Percentiles rank a stretch among this genome's conserved stretches.
phyloP scores from a whole-genome alignment of 2,888 invertebrate species.

The Drosophila bunnanda region DNA sequence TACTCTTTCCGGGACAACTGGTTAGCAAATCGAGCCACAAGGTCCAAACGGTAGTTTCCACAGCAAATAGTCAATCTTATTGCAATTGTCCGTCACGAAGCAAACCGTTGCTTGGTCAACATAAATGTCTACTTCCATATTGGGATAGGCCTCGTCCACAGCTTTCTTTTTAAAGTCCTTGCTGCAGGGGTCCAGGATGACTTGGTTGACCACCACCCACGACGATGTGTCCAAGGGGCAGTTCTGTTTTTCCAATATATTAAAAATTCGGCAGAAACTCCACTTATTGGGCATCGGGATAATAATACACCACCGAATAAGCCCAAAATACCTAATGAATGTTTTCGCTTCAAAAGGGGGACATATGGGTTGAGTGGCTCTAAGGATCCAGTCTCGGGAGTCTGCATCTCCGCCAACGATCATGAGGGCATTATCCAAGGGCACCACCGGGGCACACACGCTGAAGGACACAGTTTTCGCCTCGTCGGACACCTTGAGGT shows the following conservation, averaged over 20 bases:
- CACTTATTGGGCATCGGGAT: not conserved
- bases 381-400: not conserved
- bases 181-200: not conserved
- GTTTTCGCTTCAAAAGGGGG: not conserved
- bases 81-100: rapidly evolving
- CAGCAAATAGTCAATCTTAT: not conserved
- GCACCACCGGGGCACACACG: not conserved
- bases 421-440: not conserved
- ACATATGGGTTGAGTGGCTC: not conserved
- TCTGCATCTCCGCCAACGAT: not conserved
- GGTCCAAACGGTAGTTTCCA: not conserved
- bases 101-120: too few species aligned
- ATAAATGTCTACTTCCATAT: not conserved
- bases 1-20: not conserved
- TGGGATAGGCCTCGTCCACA: not conserved
- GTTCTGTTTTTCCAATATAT: not conserved
- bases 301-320: not conserved
- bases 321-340: not conserved
- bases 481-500: not conserved
- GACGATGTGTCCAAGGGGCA: not conserved
- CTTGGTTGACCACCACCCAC: not conserved
- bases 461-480: not conserved
- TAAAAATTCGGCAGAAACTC: not conserved
- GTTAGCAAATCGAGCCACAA: not conserved
- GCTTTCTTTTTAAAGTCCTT: not conserved